Percentiles rank a stretch among this genome's conserved stretches.
phyloP scores from a whole-genome alignment of 1,140 invertebrate genomes.

The Mizuhopecten yessoensis region DNA sequence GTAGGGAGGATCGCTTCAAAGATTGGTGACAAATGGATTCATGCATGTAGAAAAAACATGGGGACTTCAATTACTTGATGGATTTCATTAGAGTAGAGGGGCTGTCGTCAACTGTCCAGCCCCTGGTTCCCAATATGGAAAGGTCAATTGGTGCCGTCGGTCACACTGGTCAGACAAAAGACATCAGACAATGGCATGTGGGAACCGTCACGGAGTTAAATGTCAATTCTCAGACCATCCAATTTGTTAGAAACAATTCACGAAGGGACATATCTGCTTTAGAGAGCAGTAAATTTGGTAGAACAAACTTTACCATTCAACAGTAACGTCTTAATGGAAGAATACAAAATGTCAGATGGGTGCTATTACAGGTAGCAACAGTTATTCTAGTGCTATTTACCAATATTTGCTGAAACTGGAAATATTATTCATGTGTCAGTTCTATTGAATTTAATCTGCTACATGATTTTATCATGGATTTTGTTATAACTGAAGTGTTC shows the following conservation, averaged over 20 bases:
- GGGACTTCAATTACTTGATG: not conserved
- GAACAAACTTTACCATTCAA: not conserved
- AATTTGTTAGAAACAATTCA: constrained; percentile 28
- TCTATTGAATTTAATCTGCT: too few relatives aligned
- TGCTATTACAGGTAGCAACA: not conserved
- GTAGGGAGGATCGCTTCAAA: not conserved
- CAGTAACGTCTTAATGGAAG: not conserved
- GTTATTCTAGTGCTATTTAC: too few relatives aligned
- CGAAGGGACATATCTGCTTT: not conserved
- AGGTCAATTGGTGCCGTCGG: not conserved
- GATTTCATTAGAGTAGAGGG: not conserved
- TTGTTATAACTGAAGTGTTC: too few relatives aligned
- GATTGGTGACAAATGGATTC: constrained; percentile 25
- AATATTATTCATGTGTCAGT: too few relatives aligned
- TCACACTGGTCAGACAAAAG: constrained; percentile 23
- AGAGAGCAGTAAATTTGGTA: not conserved
- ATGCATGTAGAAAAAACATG: constrained; percentile 21
- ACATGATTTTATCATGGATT: too few relatives aligned
- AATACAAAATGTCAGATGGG: not conserved
- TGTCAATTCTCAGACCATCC: not conserved
- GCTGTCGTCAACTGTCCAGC: not conserved
- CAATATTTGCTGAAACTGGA: too few relatives aligned
- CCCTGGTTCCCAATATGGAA: not conserved
- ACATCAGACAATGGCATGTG: not conserved
- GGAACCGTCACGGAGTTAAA: not conserved